These are phyloP conservation scores for Typhlichthys eigenmanni DNA, from an alignment of 2,797 vertebrate genomes.

Conservation along the genomic window DNA sequence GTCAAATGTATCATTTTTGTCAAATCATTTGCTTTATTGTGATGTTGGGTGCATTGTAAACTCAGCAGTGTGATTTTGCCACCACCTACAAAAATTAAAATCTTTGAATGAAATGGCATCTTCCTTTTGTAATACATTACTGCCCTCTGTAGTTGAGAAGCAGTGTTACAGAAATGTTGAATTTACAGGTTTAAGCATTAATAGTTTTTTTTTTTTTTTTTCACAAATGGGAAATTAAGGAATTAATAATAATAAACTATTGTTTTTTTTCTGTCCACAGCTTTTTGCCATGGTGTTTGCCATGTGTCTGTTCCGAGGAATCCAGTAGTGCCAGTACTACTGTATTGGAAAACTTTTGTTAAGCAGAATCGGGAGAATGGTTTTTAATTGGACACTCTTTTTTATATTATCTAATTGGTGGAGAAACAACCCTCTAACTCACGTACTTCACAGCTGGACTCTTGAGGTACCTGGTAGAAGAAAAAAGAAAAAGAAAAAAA, in stretches of 20 bases:
- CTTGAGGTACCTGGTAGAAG: constrained; percentile 79
- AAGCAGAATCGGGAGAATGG: constrained; percentile 68
- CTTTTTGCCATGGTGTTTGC: constrained; percentile 95
- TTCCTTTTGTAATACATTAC: constrained; percentile 25
- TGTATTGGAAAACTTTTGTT: constrained; percentile 48
- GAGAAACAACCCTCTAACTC: constrained; percentile 68
- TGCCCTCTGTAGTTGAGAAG: constrained; percentile 54
- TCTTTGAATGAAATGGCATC: neutral
- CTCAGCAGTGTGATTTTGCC: neutral
- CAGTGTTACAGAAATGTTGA: constrained; percentile 9
- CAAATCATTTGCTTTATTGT: neutral
- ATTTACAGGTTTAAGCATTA: neutral
- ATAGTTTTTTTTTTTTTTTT: neutral
- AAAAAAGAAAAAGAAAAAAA: constrained; percentile 44
- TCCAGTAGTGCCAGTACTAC: constrained; percentile 79
- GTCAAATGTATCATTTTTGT: constrained; percentile 1
- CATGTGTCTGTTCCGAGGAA: constrained; percentile 95
- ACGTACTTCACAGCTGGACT: constrained; percentile 90
- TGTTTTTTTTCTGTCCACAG: constrained; percentile 63
- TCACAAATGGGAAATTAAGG: neutral
- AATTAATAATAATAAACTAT: neutral
- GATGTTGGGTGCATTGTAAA: neutral
- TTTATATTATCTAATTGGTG: constrained; percentile 75
- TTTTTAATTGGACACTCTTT: constrained; percentile 61
- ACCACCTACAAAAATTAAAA: neutral